Percentiles rank a stretch among this genome's conserved stretches.
phyloP scores from a whole-genome alignment of 2,113 vertebrate species.

The Colaptes auratus region DNA sequence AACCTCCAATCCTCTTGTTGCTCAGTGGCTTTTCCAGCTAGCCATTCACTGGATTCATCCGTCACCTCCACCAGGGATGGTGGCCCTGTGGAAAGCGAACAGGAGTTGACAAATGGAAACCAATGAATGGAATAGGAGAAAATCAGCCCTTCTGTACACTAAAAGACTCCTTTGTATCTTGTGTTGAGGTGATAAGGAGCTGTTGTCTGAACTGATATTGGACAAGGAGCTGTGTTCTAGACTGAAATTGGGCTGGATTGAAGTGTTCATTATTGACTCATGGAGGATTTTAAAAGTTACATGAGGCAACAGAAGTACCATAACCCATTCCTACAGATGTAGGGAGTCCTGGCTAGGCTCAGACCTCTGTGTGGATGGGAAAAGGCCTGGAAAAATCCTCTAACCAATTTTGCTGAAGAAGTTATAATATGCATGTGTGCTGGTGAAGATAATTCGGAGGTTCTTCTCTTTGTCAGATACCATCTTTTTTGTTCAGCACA shows the following conservation, averaged over 20 bases:
- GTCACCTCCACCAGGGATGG: constrained; percentile 1
- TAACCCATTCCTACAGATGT: background rate
- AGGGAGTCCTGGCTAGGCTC: background rate
- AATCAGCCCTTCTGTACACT: background rate
- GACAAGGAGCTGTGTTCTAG: background rate
- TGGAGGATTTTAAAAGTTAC: background rate
- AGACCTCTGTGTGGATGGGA: background rate
- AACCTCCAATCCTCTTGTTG: background rate
- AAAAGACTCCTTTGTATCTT: background rate
- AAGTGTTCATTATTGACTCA: background rate
- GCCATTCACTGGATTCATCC: background rate
- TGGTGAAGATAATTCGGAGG: rapidly evolving
- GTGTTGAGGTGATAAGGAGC: background rate
- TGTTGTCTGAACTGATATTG: background rate
- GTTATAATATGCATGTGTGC: rapidly evolving
- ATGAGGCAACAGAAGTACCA: background rate
- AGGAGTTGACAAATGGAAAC: background rate
- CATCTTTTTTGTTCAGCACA: background rate
- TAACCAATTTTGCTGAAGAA: background rate
- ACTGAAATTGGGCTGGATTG: background rate
- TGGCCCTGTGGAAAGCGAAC: background rate
- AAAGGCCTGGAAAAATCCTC: background rate
- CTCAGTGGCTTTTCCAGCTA: constrained; percentile 10
- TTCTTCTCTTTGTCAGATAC: background rate
- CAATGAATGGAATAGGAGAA: background rate